phyloP scores from a whole-genome alignment of 92 coral and sea anemone genomes.

The Hydrozoanthus gracilis region DNA sequence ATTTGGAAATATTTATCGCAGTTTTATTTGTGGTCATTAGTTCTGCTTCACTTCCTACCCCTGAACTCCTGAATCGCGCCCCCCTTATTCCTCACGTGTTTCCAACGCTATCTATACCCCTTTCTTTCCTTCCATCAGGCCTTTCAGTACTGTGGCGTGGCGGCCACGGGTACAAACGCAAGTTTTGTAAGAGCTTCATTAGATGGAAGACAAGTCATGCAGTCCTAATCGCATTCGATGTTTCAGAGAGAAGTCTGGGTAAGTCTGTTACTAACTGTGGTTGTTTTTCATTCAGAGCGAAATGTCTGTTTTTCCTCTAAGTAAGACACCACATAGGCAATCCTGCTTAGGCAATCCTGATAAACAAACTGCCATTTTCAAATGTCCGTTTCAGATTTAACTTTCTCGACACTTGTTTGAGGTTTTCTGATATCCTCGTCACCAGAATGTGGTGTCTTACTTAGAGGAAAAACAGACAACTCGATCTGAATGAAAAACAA shows the following conservation, averaged over 20 bases:
- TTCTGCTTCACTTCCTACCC: background rate
- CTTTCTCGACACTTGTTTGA: background rate
- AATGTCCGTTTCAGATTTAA: background rate
- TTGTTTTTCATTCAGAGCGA: too few species aligned
- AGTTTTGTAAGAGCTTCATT: too few species aligned
- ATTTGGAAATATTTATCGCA: background rate
- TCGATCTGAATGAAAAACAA: too few species aligned
- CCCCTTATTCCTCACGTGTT: background rate
- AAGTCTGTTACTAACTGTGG: too few species aligned
- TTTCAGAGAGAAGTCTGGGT: too few species aligned
- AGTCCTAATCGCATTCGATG: too few species aligned
- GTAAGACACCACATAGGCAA: too few species aligned
- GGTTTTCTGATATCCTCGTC: background rate
- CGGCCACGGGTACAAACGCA: too few species aligned
- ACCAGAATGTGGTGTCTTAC: too few species aligned
- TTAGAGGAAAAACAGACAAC: too few species aligned
- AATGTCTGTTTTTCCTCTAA: too few species aligned
- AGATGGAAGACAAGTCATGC: too few species aligned
- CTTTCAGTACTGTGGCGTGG: background rate
- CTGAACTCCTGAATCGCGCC: background rate
- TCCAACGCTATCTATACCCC: background rate
- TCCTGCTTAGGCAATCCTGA: background rate
- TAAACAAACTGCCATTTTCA: background rate
- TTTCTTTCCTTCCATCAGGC: background rate
- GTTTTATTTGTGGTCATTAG: constrained; percentile 15